Evolutionary conservation across 2,797 vertebrate genomes (phyloP).

Genomic region (Falco biarmicus): DNA sequence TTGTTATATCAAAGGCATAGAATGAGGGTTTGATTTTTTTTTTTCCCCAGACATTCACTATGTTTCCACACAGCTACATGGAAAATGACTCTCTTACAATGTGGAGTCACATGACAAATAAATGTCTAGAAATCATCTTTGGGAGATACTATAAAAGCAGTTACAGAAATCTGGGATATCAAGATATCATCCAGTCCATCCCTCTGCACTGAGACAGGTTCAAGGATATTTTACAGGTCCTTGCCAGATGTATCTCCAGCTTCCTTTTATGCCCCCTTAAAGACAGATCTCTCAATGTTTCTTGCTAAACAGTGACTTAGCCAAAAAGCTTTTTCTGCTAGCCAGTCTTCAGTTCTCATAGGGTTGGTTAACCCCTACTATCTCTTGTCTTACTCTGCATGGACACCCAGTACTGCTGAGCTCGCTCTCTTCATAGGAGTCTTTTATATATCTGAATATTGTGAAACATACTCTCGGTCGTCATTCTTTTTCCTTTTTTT

Average conservation of each 20-base stretch:
- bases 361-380: not conserved
- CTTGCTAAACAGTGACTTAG: not conserved
- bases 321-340: not conserved
- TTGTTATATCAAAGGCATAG: not conserved
- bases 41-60: not conserved
- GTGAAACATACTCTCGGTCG: not conserved
- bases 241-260: not conserved
- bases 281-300: not conserved
- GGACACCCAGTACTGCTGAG: not conserved
- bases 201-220: not conserved
- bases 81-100: not conserved
- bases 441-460: not conserved
- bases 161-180: not conserved
- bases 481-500: fast-evolving
- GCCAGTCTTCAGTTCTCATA: not conserved
- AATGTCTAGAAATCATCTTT: not conserved
- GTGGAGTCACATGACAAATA: not conserved
- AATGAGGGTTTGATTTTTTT: not conserved
- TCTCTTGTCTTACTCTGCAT: not conserved
- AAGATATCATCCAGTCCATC: not conserved
- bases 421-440: not conserved
- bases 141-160: not conserved
- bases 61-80: not conserved
- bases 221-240: not conserved
- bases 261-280: not conserved